Evolutionary conservation across 2,797 vertebrate species (phyloP).

Genomic region (Crax fasciolata): DNA sequence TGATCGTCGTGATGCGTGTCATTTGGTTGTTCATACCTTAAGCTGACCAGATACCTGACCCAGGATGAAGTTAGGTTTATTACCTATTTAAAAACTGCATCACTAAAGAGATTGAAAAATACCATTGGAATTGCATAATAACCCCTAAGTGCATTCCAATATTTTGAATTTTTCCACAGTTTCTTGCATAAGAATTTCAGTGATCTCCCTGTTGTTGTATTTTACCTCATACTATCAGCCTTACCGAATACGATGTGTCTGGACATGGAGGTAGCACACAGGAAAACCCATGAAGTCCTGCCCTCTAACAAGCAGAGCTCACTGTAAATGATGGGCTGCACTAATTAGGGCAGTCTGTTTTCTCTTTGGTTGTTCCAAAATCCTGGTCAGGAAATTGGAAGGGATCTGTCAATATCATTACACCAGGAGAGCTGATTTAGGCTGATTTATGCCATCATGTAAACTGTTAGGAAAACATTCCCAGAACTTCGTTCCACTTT

Average conservation of each 20-base stretch:
- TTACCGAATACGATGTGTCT: not conserved
- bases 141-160: not conserved
- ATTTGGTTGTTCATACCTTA: not conserved
- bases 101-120: slow-evolving; percentile 22
- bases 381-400: not conserved
- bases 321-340: not conserved
- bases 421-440: not conserved
- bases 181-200: not conserved
- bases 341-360: not conserved
- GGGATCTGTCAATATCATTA: slow-evolving; percentile 21
- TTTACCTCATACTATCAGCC: not conserved
- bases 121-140: not conserved
- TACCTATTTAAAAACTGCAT: not conserved
- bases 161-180: not conserved
- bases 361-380: slow-evolving; percentile 13
- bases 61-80: not conserved
- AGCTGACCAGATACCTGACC: not conserved
- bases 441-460: not conserved
- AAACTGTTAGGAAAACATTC: not conserved
- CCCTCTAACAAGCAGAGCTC: not conserved
- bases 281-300: not conserved
- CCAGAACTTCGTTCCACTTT: slow-evolving; percentile 35
- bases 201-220: not conserved
- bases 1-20: not conserved
- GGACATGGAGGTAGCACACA: not conserved